Evolutionary conservation across 2,113 vertebrate species (phyloP).

Genomic region (Tychaedon coryphoeus): DNA sequence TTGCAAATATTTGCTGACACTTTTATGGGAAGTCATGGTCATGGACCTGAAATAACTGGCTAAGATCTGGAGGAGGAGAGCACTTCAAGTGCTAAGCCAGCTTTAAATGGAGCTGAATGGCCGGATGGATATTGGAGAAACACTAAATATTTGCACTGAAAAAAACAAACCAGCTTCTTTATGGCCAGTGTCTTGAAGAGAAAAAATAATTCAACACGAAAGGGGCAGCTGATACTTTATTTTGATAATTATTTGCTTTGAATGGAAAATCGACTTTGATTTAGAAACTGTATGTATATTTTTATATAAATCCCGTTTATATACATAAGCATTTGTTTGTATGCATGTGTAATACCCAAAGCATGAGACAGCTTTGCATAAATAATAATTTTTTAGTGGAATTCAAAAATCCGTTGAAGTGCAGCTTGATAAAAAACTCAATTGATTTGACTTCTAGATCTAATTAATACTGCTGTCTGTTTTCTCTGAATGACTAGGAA

Average conservation of each 20-base stretch:
- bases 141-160: background rate
- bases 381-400: background rate
- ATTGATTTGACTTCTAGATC: background rate
- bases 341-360: background rate
- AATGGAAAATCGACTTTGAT: background rate
- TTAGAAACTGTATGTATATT: background rate
- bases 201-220: background rate
- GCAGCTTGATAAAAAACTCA: background rate
- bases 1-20: background rate
- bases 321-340: background rate
- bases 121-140: background rate
- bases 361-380: background rate
- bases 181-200: background rate
- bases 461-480: background rate
- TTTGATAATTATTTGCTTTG: background rate
- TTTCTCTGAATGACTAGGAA: background rate
- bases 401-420: background rate
- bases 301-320: background rate
- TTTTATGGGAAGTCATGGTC: background rate
- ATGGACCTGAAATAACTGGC: background rate
- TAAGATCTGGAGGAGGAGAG: background rate
- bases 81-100: background rate
- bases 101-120: background rate
- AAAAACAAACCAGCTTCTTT: background rate
- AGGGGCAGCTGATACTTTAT: background rate